Conservation (phyloP, 1,140 invertebrate species). For the Camponotus floridanus region DNA sequence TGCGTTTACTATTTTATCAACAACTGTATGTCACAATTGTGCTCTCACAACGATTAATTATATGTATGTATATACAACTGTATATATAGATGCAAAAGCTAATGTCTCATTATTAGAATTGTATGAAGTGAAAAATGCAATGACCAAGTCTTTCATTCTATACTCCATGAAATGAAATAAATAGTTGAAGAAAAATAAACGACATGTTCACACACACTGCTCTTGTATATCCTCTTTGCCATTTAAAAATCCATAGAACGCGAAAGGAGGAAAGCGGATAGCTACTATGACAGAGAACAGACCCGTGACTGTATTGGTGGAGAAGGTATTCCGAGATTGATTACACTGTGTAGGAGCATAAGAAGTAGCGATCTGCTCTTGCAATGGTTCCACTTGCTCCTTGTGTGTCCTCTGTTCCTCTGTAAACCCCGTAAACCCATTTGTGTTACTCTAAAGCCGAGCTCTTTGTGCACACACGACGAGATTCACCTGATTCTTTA, state of each 20-base stretch:
- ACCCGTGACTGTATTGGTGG: constrained; percentile 85
- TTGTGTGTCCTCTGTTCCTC: constrained; percentile 83
- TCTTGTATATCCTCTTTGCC: constrained; percentile 11
- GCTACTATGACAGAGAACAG: constrained; percentile 85
- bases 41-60: no score
- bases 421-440: constrained; percentile 85
- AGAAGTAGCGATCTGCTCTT: constrained; percentile 82
- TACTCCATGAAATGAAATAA: background rate
- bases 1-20: no score
- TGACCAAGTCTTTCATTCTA: constrained; percentile 19
- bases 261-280: constrained; percentile 80
- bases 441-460: constrained; percentile 80
- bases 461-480: constrained; percentile 58
- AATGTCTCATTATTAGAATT: background rate
- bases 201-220: constrained; percentile 3
- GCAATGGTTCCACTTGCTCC: constrained; percentile 83
- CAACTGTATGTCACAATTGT: no score
- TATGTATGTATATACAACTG: background rate
- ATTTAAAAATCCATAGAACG: constrained; percentile 54
- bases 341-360: constrained; percentile 82
- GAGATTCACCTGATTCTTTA: constrained; percentile 47
- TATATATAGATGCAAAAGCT: background rate
- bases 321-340: constrained; percentile 84
- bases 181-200: constrained; percentile 21
- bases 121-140: constrained; percentile 33